Evolutionary conservation across 2,797 vertebrate species (phyloP), one percentile per base, ranked within the genome.

Genomic region (Sternotherus odoratus): DNA sequence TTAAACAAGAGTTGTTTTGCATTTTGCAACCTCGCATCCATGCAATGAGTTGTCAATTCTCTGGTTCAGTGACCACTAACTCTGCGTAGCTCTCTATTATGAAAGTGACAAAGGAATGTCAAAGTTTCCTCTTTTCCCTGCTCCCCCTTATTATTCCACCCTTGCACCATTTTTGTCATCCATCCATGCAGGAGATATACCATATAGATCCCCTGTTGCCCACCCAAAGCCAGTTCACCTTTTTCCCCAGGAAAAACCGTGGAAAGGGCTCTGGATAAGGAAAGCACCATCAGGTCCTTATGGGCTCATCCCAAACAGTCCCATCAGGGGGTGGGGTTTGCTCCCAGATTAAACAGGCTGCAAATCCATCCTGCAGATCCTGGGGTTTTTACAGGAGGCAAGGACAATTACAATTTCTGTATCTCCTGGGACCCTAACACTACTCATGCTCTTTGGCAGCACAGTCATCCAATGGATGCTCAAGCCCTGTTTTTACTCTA

Each of bases 301-400:
- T 80, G 81, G 17, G 8, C 13, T 46, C 72, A 28, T 24, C 43
- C 13, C 72, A 48, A 17, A 75, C 46, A 48, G 72, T 30, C 8
- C 24, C 46, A 75, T 30, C 43, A 46, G 43, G 43, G 43, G 12
- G 10, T 69, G 26, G 43, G 26, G 46, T 48, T 75, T 30, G 30
- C 88, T 92, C 83, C 92, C 86, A 84, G 80, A 66, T 21, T 87
- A 84, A 92, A 39, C 21, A 39, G 87, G 49, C 56, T 85, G 83
- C 89, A 82, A 82, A 85, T 30, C 90, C 80, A 60, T 83, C 83
- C 91, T 86, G 94, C 53, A 86, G 43, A 88, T 85, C 48, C 80
- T 57, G 66, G n/a, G 66, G 23, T 39, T 69, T 39, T 39, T 69
- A 19, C 66, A 0, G 39, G 78, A 21, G 3, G 77, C 43, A 6